Evolutionary conservation across 2,113 vertebrate species (phyloP).

Genomic region (Hipposideros armiger): DNA sequence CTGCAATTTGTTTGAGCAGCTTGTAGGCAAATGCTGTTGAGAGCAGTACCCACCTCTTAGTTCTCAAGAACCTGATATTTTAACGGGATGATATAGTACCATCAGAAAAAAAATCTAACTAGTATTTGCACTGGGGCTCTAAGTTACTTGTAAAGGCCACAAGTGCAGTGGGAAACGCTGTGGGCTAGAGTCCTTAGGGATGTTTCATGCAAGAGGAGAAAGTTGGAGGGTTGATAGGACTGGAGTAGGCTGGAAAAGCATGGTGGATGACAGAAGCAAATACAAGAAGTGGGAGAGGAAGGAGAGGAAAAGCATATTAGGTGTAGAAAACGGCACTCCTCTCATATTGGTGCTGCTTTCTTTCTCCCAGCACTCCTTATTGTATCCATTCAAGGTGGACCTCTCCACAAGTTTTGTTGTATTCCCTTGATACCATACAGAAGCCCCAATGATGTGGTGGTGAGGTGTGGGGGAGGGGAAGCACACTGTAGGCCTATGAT

Average conservation of each 20-base stretch:
- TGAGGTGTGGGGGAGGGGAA: neutral
- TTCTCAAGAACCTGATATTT: constrained; percentile 14
- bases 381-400: neutral
- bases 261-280: neutral
- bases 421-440: neutral
- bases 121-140: neutral
- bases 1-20: neutral
- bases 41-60: neutral
- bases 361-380: neutral
- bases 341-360: neutral
- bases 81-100: neutral
- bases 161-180: neutral
- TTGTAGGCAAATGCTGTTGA: neutral
- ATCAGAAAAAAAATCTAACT: neutral
- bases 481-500: neutral
- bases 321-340: neutral
- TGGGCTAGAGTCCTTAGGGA: neutral
- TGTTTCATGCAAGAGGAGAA: neutral
- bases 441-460: neutral
- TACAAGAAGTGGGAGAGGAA: too few relatives aligned
- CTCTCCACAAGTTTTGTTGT: neutral
- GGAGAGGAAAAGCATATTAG: neutral
- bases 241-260: neutral
- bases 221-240: neutral
- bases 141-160: neutral